Base-by-base conservation (phyloP, 35 echinoderm and acorn worm genomes). In the Hemicentrotus pulcherrimus region DNA sequence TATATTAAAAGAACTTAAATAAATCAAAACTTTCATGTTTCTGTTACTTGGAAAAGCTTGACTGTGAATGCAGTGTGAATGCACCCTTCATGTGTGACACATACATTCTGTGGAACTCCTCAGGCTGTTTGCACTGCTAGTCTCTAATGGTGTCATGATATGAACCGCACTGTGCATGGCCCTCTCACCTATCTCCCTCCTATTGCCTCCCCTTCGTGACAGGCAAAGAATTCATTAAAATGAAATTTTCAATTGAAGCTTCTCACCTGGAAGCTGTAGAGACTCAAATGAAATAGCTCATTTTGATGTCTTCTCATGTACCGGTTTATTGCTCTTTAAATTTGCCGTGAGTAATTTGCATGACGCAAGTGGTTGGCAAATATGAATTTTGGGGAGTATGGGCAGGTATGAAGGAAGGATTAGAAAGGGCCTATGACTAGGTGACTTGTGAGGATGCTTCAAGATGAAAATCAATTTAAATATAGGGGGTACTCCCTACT, bases 271-370 rank as follows among this genome's bases (percentile, higher is more conserved):
- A 78, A 22, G 65, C 28, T 78, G 28, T n/a, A 78, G 65, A 18
- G 24, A 18, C 65, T 78, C 15, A 18, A 78, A 78, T 28, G 18
- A 78, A 78, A 78, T 78, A 28, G 65, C 65, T 78, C 65, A 78
- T 28, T 78, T 78, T 78, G 22, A 78, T 78, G 65, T n/a, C 65
- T 78, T 78, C 65, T 78, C 65, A 78, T 78, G 65, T 78, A 78
- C 65, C 4, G 6, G 16, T 78, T 28, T 28, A 78, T 78, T 28
- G 65, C 65, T 78, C 65, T 78, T 78, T 78, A 78, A 78, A 78
- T 78, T 78, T 78, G 65, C 65, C 7, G 65, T 78, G 65, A 78
- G 65, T 78, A 78, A 78, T 78, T 78, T 78, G 65, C 65, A 78
- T 78, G 65, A 78, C 65, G 19, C 65, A 78, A 78, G 65, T n/a